phyloP scores from a whole-genome alignment of 1,140 invertebrate genomes.

The Hycleus cichorii region DNA sequence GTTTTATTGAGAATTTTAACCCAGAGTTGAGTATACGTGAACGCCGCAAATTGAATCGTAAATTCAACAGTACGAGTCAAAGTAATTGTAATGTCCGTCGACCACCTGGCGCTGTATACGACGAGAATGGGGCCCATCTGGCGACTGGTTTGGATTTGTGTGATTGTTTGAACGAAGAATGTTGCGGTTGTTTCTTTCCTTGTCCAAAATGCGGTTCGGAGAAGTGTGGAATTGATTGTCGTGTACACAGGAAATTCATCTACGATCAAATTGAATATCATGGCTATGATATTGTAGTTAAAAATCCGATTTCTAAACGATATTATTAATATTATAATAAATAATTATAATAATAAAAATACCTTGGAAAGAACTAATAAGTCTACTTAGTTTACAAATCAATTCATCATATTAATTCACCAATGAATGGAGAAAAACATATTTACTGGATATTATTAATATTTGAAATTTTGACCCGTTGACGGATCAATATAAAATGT shows the following conservation, averaged over 20 bases:
- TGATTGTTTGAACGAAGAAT: constrained; percentile 64
- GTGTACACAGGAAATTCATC: constrained; percentile 35
- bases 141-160: constrained; percentile 61
- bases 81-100: constrained; percentile 9
- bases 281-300: constrained; percentile 35
- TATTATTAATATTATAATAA: no score
- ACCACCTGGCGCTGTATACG: constrained; percentile 32
- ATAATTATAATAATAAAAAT: no score
- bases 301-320: constrained; percentile 31
- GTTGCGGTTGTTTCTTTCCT: constrained; percentile 72
- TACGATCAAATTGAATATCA: constrained; percentile 39
- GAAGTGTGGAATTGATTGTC: constrained; percentile 38
- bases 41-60: constrained; percentile 33
- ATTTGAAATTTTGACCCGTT: no score
- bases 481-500: no score
- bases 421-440: no score
- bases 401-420: no score
- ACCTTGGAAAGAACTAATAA: no score
- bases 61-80: constrained; percentile 23
- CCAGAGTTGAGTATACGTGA: constrained; percentile 35
- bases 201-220: constrained; percentile 58
- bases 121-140: constrained; percentile 35
- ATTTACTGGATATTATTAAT: no score
- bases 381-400: no score
- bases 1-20: constrained; percentile 37